Base-by-base conservation (phyloP, 2,797 vertebrate species). In the Poeciliopsis gracilis region DNA sequence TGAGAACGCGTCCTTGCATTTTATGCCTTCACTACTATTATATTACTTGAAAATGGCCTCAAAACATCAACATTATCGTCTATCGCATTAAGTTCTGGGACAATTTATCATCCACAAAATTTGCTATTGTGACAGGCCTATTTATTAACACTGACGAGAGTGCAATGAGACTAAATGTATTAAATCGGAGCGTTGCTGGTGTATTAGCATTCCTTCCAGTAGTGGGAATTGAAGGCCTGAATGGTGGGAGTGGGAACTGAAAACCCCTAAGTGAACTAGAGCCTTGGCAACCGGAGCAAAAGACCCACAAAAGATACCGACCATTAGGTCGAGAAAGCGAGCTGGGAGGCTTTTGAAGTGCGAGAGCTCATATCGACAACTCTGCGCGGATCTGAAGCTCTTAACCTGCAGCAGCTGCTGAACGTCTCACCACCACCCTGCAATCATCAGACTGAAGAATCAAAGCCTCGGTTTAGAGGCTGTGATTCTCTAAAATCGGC, bases 401-500 rank as follows among this genome's bases (percentile, higher is more conserved):
- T 57, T 57, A 79, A 89, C 90, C 89, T 70, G 86, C 79, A 74
- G 84, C 79, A 9, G 20, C 67, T n/a, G 15, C 57, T 33, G 63
- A 87, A 63, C 59, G 55, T 73, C 73, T 83, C 73, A 23, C 82
- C 83, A 69, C 86, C 82, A 84, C 86, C 83, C 87, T 92, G 61
- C 83, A 93, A 93, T 94, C 85, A 90, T 73, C 78, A 53, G 81
- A 77, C 82, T 36, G 73, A 83, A 81, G 81, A 87, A 93, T 91
- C 84, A 88, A 93, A 93, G 90, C 85, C 71, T 30, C 67, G 73
- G 69, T 84, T 81, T 78, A 75, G 83, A 23, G 59, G 82, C 59
- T 81, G 86, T 30, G 36, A n/a, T n/a, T n/a, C n/a, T n/a, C n/a
- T n/a, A n/a, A n/a, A n/a, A n/a, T n/a, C 76, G 61, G 77, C 79